Evolutionary conservation across 2,888 invertebrate species (phyloP).

Genomic region (Cylindroiulus punctatus): DNA sequence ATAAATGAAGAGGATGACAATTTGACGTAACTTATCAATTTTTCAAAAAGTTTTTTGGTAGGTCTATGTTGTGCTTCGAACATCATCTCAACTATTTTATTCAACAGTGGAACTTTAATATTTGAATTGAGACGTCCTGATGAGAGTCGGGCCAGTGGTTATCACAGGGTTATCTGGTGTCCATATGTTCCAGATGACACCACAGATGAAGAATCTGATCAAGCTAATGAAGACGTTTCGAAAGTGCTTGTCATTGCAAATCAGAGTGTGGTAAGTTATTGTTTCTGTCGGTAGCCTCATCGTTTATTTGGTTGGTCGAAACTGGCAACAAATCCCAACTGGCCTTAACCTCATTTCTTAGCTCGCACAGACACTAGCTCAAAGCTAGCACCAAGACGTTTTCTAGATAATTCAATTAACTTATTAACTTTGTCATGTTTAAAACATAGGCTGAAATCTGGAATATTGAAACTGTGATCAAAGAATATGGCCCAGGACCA

Average conservation of each 20-base stretch:
- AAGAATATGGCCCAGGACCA: slow-evolving; percentile 65
- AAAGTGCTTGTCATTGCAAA: slow-evolving; percentile 84
- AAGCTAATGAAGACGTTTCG: slow-evolving; percentile 69
- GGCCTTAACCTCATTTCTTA: no score
- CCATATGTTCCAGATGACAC: slow-evolving; percentile 80
- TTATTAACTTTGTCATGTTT: slow-evolving; percentile 58
- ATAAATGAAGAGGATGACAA: slow-evolving; percentile 63
- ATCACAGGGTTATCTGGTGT: slow-evolving; percentile 89
- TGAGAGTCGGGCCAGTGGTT: slow-evolving; percentile 67
- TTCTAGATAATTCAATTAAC: no score
- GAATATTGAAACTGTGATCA: slow-evolving; percentile 69
- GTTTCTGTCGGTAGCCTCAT: neutral
- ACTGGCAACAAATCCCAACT: neutral
- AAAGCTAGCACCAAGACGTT: no score
- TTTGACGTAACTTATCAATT: slow-evolving; percentile 29
- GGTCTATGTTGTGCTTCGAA: neutral
- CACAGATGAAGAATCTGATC: slow-evolving; percentile 61
- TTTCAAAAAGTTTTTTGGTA: neutral
- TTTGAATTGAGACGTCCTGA: slow-evolving; percentile 53
- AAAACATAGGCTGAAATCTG: slow-evolving; percentile 71
- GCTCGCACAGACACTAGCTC: no score
- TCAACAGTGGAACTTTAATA: slow-evolving; percentile 23
- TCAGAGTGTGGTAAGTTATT: slow-evolving; percentile 73
- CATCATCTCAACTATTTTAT: neutral
- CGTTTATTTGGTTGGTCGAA: no score